Conservation (phyloP, 92 coral and sea anemone genomes). For the Metridium senile region DNA sequence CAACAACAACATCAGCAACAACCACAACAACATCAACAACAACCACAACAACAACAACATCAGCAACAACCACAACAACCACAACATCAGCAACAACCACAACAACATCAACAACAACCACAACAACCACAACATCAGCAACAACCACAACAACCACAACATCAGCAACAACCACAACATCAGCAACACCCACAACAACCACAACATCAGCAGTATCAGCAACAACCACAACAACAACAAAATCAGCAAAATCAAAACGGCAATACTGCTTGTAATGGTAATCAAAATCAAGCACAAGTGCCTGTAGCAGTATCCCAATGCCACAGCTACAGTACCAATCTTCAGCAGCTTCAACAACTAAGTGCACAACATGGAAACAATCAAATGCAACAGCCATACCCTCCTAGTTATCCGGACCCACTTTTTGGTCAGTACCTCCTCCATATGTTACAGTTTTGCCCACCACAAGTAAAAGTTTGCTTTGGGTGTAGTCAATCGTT, state of each 20-base stretch:
- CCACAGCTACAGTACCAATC: not conserved
- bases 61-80: not conserved
- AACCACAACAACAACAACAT: not conserved
- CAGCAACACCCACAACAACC: not conserved
- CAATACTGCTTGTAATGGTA: too few species aligned
- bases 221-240: not conserved
- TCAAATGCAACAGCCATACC: not conserved
- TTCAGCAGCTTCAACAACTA: not conserved
- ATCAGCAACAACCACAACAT: not conserved
- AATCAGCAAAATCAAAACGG: not conserved
- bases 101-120: not conserved
- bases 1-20: too few species aligned
- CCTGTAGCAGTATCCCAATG: not conserved
- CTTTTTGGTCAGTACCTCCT: not conserved
- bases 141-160: not conserved
- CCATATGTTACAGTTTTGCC: not conserved
- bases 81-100: not conserved
- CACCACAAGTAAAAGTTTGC: not conserved
- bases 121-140: not conserved
- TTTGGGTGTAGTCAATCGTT: constrained; percentile 20
- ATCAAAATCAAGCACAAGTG: not conserved
- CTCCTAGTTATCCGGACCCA: not conserved
- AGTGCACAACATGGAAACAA: not conserved
- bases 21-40: constrained; percentile 1
- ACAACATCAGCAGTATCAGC: not conserved